phyloP scores from a whole-genome alignment of 1,140 invertebrate genomes.

The Bombus pascuorum region DNA sequence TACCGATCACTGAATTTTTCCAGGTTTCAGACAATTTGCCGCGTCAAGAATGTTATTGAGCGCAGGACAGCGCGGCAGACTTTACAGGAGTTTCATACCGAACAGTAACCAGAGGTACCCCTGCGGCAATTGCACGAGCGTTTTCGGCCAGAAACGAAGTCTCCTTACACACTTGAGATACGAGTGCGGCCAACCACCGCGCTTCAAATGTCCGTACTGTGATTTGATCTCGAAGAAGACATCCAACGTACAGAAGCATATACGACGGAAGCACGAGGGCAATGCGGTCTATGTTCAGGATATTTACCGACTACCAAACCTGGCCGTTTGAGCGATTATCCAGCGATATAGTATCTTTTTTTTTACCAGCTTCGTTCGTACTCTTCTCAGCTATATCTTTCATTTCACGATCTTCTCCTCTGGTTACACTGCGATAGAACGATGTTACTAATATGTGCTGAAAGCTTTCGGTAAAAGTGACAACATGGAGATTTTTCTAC shows the following conservation, averaged over 20 bases:
- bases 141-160: conserved; percentile 83
- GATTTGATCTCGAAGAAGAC: conserved; percentile 77
- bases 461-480: background rate
- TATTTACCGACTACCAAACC: conserved; percentile 21
- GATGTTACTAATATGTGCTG: background rate
- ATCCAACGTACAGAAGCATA: conserved; percentile 74
- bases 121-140: conserved; percentile 84
- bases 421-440: background rate
- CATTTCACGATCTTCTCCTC: background rate
- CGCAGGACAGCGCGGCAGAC: conserved; percentile 12
- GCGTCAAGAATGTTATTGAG: conserved; percentile 13
- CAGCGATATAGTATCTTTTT: background rate
- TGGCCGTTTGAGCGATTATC: conserved; percentile 3
- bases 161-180: conserved; percentile 82
- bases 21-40: conserved; percentile 33
- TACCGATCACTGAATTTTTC: conserved; percentile 20
- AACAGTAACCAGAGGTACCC: conserved; percentile 78
- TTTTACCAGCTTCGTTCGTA: background rate
- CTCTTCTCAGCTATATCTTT: background rate
- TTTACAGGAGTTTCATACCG: conserved; percentile 18
- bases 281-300: conserved; percentile 61
- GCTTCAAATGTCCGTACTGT: conserved; percentile 83
- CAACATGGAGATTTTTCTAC: background rate
- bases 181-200: conserved; percentile 83
- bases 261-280: conserved; percentile 67